These are phyloP conservation scores for Ifrita kowaldi DNA, from an alignment of 2,113 vertebrate genomes.

Conservation along the genomic window DNA sequence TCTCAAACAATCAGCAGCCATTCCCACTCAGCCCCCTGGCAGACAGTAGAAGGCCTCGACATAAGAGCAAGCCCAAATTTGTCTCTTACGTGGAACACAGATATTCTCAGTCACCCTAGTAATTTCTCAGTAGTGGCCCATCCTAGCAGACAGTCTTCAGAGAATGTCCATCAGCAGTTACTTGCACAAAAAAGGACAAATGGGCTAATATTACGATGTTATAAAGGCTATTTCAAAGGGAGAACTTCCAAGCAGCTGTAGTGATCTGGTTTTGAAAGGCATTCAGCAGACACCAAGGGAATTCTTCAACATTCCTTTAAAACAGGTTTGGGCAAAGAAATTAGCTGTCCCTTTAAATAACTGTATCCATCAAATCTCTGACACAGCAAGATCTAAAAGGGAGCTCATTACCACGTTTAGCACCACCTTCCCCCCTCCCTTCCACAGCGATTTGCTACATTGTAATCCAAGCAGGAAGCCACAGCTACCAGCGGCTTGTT, in stretches of 20 bases:
- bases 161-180: background rate
- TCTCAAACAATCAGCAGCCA: background rate
- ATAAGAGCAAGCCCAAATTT: background rate
- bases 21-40: background rate
- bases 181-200: background rate
- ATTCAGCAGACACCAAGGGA: background rate
- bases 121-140: background rate
- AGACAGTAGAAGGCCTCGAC: background rate
- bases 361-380: background rate
- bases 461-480: background rate
- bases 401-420: background rate
- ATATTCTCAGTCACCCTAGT: background rate
- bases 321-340: background rate
- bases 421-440: accelerated
- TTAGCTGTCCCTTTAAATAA: background rate
- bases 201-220: background rate
- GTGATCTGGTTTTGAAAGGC: background rate
- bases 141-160: background rate
- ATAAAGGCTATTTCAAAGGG: background rate
- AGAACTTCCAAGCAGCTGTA: background rate
- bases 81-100: accelerated
- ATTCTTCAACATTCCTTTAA: background rate
- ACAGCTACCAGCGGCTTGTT: background rate
- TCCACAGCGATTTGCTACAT: background rate
- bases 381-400: background rate